Conservation (phyloP, 2,113 vertebrate genomes). For the Ginglymostoma cirratum region DNA sequence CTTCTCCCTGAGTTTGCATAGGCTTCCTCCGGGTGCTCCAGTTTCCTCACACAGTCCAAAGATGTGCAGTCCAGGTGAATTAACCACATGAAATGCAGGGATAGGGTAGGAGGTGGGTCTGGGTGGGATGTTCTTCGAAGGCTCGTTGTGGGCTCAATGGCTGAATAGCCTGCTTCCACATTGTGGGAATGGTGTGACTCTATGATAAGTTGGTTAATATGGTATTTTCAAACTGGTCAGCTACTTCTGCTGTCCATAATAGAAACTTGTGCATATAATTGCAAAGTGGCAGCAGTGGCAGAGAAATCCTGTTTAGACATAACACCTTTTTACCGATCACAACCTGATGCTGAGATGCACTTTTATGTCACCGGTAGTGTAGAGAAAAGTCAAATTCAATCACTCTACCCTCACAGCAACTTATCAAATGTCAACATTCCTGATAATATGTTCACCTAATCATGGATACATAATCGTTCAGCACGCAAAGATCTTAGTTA, state of each 20-base stretch:
- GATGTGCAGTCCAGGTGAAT: no score
- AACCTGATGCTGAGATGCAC: neutral
- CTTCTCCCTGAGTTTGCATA: no score
- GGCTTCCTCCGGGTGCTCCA: no score
- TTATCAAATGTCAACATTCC: neutral
- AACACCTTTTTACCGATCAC: neutral
- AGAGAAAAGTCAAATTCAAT: neutral
- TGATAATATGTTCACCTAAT: neutral
- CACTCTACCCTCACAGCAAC: neutral
- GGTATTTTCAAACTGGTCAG: neutral
- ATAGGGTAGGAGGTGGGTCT: no score
- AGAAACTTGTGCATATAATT: neutral
- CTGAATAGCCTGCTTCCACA: no score
- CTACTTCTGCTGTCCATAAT: neutral
- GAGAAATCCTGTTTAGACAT: neutral
- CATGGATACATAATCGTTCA: neutral
- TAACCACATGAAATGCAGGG: no score
- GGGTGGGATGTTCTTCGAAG: no score
- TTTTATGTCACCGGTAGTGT: neutral
- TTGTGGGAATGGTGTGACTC: no score
- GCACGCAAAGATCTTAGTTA: neutral
- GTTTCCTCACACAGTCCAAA: no score
- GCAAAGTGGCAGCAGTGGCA: neutral
- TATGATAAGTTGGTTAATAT: neutral
- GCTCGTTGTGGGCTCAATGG: no score